Base-by-base conservation (phyloP, 2,797 vertebrate species). In the Atherinosoma microstoma region DNA sequence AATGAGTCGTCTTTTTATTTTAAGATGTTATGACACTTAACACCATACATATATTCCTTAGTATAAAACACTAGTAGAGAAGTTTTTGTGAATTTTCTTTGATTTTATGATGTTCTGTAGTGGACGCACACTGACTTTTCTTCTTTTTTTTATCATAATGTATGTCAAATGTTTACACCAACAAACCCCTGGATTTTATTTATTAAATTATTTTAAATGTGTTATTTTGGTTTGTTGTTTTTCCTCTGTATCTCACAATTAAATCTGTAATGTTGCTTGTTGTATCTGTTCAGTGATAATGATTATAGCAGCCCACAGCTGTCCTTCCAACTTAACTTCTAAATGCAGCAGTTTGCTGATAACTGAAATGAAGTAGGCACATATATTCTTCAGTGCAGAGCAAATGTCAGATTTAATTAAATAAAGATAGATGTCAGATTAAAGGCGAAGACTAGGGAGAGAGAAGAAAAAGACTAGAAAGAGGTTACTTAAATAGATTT, bases 201-300 rank as follows among this genome's bases (percentile, higher is more conserved):
- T 93, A 95, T 93, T 93, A 94, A 95, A 95, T 94, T 92, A 94
- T 94, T 91, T 89, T 87, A 87, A 75, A 85, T 57, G 67, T 87
- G 87, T 83, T 75, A 87, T 76, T 72, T 79, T 73, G 71, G 30
- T 45, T 54, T 61, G 12, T 63, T 64, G 64, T 70, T 68, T 29
- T 67, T 11, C 49, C 29, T 66, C 57, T 49, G 1, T 58, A 4
- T 72, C 49, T 67, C 20, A 54, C 40, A 24, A 36, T 57, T 64
- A 64, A 57, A 75, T 69, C 13, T 1, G 4, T 60, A 38, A 47
- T 53, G 49, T 70, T 53, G 11, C 9, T 24, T 2, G 30, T 53
- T 67, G 2, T 62, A 60, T 42, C 24, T 29, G 10, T 35, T 15
- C 34, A 4, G 68, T 51, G 24, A 18, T 47, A n/a, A 18, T 10